Evolutionary conservation across 2,797 vertebrate species (phyloP).

Genomic region (Cyprinodon diabolis): DNA sequence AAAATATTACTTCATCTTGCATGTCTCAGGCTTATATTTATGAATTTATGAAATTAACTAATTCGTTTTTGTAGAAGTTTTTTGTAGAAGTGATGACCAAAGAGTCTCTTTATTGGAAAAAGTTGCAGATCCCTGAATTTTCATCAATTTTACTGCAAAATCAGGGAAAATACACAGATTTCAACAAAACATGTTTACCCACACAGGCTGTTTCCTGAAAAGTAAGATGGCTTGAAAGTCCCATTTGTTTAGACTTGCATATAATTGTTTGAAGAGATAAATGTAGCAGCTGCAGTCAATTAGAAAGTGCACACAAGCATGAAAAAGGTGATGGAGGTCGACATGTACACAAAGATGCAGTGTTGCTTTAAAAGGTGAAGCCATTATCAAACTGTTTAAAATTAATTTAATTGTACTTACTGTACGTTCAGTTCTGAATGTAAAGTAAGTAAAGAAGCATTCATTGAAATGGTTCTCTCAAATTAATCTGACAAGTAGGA

Average conservation of each 20-base stretch:
- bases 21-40: too few species aligned
- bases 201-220: not conserved
- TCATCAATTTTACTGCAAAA: too few species aligned
- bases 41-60: too few species aligned
- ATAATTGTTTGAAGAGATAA: not conserved
- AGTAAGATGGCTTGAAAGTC: not conserved
- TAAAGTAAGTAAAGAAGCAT: not conserved
- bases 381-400: not conserved
- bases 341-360: not conserved
- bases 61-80: too few species aligned
- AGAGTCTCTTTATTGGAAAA: too few species aligned
- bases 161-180: too few species aligned
- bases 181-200: not conserved
- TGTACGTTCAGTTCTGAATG: not conserved
- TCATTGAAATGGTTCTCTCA: not conserved
- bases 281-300: not conserved
- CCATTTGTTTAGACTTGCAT: not conserved
- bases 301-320: not conserved
- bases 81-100: too few species aligned
- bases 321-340: not conserved
- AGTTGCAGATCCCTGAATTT: too few species aligned
- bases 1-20: too few species aligned
- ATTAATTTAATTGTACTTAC: not conserved
- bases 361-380: not conserved
- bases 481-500: not conserved